Conservation (phyloP, 2,113 vertebrate species). For the Pandion haliaetus region DNA sequence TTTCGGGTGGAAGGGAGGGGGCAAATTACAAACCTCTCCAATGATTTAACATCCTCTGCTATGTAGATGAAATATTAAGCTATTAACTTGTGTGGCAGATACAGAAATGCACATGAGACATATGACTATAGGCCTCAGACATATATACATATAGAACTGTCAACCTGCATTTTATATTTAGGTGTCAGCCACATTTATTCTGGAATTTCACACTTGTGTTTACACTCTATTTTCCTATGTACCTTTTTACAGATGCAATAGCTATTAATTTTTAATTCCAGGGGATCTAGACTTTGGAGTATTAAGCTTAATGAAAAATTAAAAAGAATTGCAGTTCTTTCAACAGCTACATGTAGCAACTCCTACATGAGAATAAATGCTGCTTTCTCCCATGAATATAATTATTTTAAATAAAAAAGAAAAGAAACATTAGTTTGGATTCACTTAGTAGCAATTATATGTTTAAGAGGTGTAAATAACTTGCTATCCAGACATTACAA, state of each 20-base stretch:
- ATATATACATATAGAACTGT: background rate
- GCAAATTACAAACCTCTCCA: background rate
- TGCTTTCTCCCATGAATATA: constrained; percentile 55
- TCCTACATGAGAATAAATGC: constrained; percentile 38
- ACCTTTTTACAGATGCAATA: background rate
- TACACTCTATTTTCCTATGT: background rate
- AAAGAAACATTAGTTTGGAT: constrained; percentile 82
- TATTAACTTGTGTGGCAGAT: constrained; percentile 59
- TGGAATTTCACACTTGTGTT: background rate
- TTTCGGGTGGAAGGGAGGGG: constrained; percentile 20
- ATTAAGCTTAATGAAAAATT: constrained; percentile 61
- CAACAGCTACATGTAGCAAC: background rate
- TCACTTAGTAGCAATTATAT: constrained; percentile 87
- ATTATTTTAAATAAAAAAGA: constrained; percentile 69
- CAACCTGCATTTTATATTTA: background rate
- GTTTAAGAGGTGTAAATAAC: constrained; percentile 86
- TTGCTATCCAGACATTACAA: constrained; percentile 84
- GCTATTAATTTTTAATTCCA: constrained; percentile 40
- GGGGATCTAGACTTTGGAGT: constrained; percentile 11
- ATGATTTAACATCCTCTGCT: constrained; percentile 39
- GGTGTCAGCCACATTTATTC: constrained; percentile 1
- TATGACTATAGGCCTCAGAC: background rate
- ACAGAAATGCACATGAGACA: constrained; percentile 42
- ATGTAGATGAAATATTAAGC: constrained; percentile 70
- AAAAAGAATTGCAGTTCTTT: constrained; percentile 40